Evolutionary conservation across 2,113 vertebrate species (phyloP).

Genomic region (Junco hyemalis): DNA sequence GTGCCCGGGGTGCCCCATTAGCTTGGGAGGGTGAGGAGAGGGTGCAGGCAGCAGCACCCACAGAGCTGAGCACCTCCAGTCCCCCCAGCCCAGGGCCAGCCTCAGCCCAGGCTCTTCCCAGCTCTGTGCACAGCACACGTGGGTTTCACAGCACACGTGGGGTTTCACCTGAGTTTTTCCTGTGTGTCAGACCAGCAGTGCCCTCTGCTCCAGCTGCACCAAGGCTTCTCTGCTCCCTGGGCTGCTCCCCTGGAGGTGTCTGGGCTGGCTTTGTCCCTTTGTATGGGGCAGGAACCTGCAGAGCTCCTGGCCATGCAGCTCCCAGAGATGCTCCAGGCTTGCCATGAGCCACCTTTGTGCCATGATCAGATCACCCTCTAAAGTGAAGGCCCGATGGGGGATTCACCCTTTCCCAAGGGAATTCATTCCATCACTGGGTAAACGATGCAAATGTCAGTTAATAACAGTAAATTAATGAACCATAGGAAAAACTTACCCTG

Average conservation of each 20-base stretch:
- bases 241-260: accelerated
- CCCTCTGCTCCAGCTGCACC: not conserved
- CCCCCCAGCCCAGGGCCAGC: not conserved
- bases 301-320: not conserved
- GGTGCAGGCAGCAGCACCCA: not conserved
- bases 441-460: not conserved
- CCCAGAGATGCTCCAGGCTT: not conserved
- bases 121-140: accelerated
- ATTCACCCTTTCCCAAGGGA: not conserved
- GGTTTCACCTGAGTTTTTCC: not conserved
- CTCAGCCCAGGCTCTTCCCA: not conserved
- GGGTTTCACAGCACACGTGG: accelerated
- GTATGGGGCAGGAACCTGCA: not conserved
- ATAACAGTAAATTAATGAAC: not conserved
- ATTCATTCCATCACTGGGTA: not conserved
- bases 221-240: not conserved
- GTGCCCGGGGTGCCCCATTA: accelerated
- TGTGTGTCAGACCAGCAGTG: not conserved
- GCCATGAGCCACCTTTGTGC: not conserved
- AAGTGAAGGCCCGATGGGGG: not conserved
- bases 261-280: not conserved
- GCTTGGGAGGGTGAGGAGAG: not conserved
- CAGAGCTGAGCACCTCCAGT: not conserved
- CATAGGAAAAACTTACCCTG: not conserved
- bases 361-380: not conserved